These are phyloP conservation scores for Mamestra brassicae DNA, from an alignment of 2,888 invertebrate species.

Conservation along the genomic window DNA sequence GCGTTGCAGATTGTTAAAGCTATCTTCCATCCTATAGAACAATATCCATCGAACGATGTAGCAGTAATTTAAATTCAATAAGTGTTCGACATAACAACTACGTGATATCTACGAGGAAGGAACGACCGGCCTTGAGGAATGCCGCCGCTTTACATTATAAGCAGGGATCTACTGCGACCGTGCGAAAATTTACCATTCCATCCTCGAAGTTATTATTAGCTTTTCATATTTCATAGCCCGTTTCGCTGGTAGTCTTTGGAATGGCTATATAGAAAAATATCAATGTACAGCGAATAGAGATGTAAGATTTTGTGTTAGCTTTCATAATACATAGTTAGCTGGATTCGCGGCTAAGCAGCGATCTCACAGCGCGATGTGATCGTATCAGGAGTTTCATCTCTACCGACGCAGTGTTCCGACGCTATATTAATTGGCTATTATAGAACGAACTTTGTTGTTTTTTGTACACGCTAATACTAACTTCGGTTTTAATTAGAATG, in stretches of 20 bases:
- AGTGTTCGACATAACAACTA: constrained; percentile 65
- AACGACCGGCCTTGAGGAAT: constrained; percentile 87
- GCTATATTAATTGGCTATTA: constrained; percentile 66
- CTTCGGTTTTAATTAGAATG: constrained; percentile 60
- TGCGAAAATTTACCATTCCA: constrained; percentile 55
- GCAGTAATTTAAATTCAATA: constrained; percentile 69
- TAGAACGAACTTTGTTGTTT: constrained; percentile 53
- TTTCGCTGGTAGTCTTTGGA: background rate
- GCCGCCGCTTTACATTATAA: constrained; percentile 74
- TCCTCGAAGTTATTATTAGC: constrained; percentile 33
- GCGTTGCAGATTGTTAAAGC: constrained; percentile 6
- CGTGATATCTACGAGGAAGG: constrained; percentile 72
- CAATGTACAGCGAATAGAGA: constrained; percentile 38
- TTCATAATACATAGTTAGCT: constrained; percentile 40
- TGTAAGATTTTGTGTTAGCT: constrained; percentile 13
- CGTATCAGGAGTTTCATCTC: constrained; percentile 77
- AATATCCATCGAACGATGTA: constrained; percentile 46
- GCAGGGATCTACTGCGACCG: constrained; percentile 51
- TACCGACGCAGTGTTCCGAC: constrained; percentile 45
- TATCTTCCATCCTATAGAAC: constrained; percentile 46
- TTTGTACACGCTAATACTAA: constrained; percentile 50
- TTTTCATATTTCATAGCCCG: constrained; percentile 22
- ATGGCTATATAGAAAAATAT: constrained; percentile 19
- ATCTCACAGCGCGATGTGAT: constrained; percentile 69
- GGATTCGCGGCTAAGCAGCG: constrained; percentile 65